Conservation (phyloP, 35 echinoderm and acorn worm species). For the Heliocidaris erythrogramma region DNA sequence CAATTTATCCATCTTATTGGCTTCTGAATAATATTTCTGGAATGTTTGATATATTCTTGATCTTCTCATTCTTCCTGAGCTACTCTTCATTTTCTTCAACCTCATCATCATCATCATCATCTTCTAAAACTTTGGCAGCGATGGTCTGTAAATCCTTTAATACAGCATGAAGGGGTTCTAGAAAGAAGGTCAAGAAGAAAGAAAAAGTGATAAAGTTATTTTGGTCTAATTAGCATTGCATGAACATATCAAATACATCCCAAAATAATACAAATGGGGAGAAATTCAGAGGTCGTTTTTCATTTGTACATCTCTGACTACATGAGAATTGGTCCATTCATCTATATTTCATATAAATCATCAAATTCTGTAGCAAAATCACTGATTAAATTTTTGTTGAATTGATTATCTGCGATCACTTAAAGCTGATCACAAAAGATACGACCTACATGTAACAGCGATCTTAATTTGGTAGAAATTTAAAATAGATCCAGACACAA, state of each 20-base stretch:
- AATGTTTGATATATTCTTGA: background rate
- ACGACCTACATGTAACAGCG: too few species aligned
- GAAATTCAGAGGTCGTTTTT: too few species aligned
- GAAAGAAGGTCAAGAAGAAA: background rate
- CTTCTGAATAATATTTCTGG: background rate
- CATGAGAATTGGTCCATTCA: too few species aligned
- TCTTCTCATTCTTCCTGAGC: background rate
- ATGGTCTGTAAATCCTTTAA: slow-evolving; percentile 41
- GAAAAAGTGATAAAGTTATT: background rate
- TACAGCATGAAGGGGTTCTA: slow-evolving; percentile 46
- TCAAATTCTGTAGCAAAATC: too few species aligned
- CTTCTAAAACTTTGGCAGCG: slow-evolving; percentile 40
- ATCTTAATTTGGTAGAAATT: too few species aligned
- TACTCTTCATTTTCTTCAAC: background rate
- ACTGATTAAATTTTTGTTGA: too few species aligned
- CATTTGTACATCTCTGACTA: too few species aligned
- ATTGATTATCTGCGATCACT: too few species aligned
- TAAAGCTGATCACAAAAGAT: too few species aligned
- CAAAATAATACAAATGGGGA: background rate
- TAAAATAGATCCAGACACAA: too few species aligned
- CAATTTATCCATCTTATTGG: too few species aligned
- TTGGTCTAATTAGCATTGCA: background rate
- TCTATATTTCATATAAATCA: too few species aligned
- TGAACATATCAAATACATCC: background rate
- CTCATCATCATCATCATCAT: slow-evolving; percentile 43